Evolutionary conservation across 2,797 vertebrate species (phyloP).

Genomic region (Neostethus bicornis): DNA sequence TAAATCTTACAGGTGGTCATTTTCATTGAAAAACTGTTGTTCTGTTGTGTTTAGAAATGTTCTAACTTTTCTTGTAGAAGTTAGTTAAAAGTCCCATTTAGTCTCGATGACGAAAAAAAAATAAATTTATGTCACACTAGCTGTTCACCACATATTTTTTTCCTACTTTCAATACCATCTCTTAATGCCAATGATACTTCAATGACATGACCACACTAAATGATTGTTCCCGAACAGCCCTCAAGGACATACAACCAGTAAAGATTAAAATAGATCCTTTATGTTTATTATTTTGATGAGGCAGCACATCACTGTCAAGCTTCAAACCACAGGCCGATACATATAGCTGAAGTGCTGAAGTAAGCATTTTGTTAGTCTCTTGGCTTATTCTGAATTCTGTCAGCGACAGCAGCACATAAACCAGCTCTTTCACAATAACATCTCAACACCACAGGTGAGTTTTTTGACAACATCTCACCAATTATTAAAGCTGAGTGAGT

Average conservation of each 20-base stretch:
- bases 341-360: constrained; percentile 55
- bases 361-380: constrained; percentile 39
- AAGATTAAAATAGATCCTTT: constrained; percentile 18
- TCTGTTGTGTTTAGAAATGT: not conserved
- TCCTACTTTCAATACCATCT: not conserved
- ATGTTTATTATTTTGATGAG: constrained; percentile 58
- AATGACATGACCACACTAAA: not conserved
- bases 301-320: constrained; percentile 47
- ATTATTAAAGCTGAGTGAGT: constrained; percentile 14
- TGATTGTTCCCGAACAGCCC: not conserved
- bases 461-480: constrained; percentile 38
- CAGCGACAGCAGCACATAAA: constrained; percentile 37
- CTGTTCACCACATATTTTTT: not conserved
- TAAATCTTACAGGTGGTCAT: constrained; percentile 3
- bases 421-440: constrained; percentile 20
- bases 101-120: not conserved
- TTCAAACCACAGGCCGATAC: constrained; percentile 35
- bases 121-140: not conserved
- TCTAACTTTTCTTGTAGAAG: constrained; percentile 18
- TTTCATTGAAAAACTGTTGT: not conserved
- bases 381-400: constrained; percentile 22
- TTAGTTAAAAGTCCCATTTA: constrained; percentile 14
- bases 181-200: not conserved
- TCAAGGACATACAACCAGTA: not conserved
- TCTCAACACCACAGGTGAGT: constrained; percentile 11